phyloP scores from a whole-genome alignment of 2,797 vertebrate species.

The Pteropus rufus region DNA sequence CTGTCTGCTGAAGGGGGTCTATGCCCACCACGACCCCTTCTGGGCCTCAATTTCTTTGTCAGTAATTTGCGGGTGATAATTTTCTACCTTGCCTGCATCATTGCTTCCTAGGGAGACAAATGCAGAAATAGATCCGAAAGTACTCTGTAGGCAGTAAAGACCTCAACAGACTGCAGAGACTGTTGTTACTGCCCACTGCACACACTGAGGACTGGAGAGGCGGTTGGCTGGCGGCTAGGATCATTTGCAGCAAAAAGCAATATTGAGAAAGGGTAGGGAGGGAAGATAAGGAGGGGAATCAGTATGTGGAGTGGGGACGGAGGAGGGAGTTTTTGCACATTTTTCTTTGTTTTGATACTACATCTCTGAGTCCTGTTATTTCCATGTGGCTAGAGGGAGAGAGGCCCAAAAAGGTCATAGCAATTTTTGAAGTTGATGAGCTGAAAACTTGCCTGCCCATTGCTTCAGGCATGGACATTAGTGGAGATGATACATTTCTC shows the following conservation, averaged over 20 bases:
- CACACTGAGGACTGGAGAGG: not conserved
- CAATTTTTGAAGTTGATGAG: constrained; percentile 59
- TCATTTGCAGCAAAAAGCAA: not conserved
- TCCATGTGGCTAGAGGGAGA: constrained; percentile 5
- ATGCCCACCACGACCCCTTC: not conserved
- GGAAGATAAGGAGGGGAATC: not conserved
- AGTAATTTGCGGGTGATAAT: not conserved
- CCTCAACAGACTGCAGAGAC: not conserved
- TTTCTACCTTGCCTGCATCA: not conserved
- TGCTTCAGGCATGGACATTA: constrained; percentile 51
- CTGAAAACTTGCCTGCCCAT: constrained; percentile 49
- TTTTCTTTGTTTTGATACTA: constrained; percentile 48
- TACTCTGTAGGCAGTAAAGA: not conserved
- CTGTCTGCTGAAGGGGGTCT: not conserved
- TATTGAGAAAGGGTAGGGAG: not conserved
- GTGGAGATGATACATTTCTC: constrained; percentile 49
- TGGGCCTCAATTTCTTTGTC: constrained; percentile 12
- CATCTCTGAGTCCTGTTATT: constrained; percentile 39
- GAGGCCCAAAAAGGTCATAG: constrained; percentile 9
- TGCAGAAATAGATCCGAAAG: not conserved
- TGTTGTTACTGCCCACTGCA: not conserved
- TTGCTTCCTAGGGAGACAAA: not conserved
- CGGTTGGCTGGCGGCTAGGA: not conserved
- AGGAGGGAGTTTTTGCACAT: not conserved
- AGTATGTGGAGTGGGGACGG: not conserved